Evolutionary conservation across 2,113 vertebrate species (phyloP).

Genomic region (Phyllopteryx taeniolatus): DNA sequence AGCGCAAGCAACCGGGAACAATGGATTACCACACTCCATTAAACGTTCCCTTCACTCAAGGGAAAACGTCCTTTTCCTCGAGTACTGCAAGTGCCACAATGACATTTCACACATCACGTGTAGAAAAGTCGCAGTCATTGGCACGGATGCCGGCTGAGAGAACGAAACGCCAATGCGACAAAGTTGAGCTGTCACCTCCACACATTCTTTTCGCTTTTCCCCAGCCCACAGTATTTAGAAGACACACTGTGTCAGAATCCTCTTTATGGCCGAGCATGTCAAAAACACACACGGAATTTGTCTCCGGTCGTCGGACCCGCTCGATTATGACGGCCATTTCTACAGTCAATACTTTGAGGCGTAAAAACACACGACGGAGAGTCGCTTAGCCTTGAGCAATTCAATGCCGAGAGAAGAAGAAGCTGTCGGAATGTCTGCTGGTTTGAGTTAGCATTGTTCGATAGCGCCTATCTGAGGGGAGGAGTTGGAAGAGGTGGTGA

Average conservation of each 20-base stretch:
- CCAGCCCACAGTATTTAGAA: neutral
- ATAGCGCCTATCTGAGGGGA: no score
- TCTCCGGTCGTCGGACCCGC: no score
- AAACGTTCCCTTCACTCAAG: conserved; percentile 16
- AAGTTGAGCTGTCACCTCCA: neutral
- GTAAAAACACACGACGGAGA: no score
- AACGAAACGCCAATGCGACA: neutral
- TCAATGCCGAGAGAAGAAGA: no score
- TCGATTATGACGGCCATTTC: no score
- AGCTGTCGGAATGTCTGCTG: no score
- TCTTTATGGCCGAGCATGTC: no score
- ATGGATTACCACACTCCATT: conserved; percentile 54
- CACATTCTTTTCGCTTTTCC: conserved; percentile 11
- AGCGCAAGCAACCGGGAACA: conserved; percentile 41
- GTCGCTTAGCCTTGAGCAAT: no score
- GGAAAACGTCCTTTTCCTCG: conserved; percentile 20
- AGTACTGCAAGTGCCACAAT: conserved; percentile 23
- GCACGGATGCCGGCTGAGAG: neutral
- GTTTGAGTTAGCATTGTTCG: no score
- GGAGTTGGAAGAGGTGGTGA: no score
- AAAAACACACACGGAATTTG: no score
- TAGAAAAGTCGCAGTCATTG: conserved; percentile 25
- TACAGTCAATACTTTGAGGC: no score
- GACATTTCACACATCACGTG: conserved; percentile 51
- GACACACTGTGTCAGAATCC: neutral